Percentiles rank a stretch among this genome's conserved stretches.
These are phyloP conservation scores for Amyelois transitella DNA, from an alignment of 1,140 invertebrate genomes.

Conservation along the genomic window DNA sequence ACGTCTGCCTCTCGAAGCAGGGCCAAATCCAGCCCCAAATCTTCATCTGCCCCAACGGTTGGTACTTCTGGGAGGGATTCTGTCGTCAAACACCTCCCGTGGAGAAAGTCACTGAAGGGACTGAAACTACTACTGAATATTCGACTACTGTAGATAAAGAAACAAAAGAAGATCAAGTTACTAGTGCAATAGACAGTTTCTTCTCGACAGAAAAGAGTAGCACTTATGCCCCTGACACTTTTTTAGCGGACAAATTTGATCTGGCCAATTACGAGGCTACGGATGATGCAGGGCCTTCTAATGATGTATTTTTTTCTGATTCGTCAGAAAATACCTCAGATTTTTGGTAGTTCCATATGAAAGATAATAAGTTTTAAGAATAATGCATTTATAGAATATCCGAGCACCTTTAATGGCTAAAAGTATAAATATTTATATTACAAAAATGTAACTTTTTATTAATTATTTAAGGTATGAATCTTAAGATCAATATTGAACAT, in stretches of 20 bases:
- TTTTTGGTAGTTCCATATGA: constrained; percentile 21
- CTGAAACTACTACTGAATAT: constrained; percentile 5
- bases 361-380: not conserved
- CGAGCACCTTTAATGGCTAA: no score
- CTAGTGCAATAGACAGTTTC: constrained; percentile 30
- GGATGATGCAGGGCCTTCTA: constrained; percentile 22
- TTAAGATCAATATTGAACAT: no score
- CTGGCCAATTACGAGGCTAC: constrained; percentile 44
- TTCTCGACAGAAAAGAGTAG: constrained; percentile 50
- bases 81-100: constrained; percentile 34
- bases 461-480: no score
- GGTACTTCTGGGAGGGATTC: constrained; percentile 49
- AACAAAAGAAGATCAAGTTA: constrained; percentile 1
- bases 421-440: no score
- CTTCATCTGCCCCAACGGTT: constrained; percentile 62
- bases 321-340: constrained; percentile 38
- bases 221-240: constrained; percentile 45
- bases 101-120: constrained; percentile 7
- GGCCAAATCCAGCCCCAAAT: constrained; percentile 44
- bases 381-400: no score
- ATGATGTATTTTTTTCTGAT: constrained; percentile 24
- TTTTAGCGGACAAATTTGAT: constrained; percentile 62
- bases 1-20: constrained; percentile 43
- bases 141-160: not conserved
- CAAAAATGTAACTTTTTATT: no score